These are phyloP conservation scores for Belgica antarctica DNA, from an alignment of 2,888 invertebrate species.

Conservation along the genomic window DNA sequence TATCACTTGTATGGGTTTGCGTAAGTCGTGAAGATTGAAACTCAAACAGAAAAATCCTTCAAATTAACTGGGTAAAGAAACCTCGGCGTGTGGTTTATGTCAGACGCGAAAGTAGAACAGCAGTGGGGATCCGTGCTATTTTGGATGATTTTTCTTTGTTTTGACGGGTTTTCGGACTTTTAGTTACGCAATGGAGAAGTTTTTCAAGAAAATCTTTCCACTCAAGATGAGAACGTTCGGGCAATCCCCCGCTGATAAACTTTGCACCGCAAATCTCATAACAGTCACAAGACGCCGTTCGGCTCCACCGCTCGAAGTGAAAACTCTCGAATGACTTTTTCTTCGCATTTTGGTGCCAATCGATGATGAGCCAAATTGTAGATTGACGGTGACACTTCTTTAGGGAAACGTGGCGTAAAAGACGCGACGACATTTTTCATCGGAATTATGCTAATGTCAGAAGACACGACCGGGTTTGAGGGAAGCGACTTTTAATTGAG, in stretches of 20 bases:
- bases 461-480: no score
- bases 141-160: no score
- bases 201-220: no score
- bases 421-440: not conserved
- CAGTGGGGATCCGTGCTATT: no score
- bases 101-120: no score
- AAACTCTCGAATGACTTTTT: not conserved
- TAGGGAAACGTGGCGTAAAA: not conserved
- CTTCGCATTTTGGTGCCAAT: constrained; percentile 15
- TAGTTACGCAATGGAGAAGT: no score
- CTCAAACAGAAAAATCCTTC: no score
- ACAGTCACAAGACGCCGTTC: not conserved
- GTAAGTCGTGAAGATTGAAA: no score
- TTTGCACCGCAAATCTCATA: not conserved
- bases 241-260: not conserved
- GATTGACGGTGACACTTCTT: not conserved
- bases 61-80: no score
- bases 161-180: not conserved
- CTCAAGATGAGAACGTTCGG: not conserved
- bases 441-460: constrained; percentile 8
- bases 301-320: not conserved
- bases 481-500: no score
- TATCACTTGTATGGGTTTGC: no score
- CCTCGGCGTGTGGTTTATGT: no score
- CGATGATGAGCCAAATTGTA: constrained; percentile 20